These are phyloP conservation scores for Orchestes rusci DNA, from an alignment of 2,888 invertebrate genomes.

Conservation along the genomic window DNA sequence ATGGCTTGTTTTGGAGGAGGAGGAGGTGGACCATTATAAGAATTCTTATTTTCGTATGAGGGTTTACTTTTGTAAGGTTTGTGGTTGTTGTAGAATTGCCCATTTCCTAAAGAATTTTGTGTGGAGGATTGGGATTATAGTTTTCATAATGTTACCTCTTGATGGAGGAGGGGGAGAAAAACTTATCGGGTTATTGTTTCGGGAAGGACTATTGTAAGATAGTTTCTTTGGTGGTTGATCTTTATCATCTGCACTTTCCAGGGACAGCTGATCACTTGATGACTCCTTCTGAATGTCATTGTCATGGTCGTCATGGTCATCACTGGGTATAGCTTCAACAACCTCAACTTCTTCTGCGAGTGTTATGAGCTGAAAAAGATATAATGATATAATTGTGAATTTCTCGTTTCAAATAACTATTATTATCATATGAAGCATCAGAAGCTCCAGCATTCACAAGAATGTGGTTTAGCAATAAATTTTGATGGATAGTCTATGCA, in stretches of 20 bases:
- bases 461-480: no score
- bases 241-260: slow-evolving; percentile 60
- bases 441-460: no score
- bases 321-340: slow-evolving; percentile 53
- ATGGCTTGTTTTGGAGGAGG: slow-evolving; percentile 39
- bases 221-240: slow-evolving; percentile 49
- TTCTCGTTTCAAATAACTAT: not conserved
- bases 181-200: slow-evolving; percentile 31
- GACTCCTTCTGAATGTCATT: slow-evolving; percentile 55
- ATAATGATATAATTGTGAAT: not conserved
- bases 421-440: no score
- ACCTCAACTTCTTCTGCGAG: slow-evolving; percentile 56
- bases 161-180: slow-evolving; percentile 22
- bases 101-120: slow-evolving; percentile 30
- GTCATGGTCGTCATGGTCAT: slow-evolving; percentile 50
- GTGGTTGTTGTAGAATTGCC: slow-evolving; percentile 40
- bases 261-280: slow-evolving; percentile 62
- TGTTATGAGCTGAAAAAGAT: slow-evolving; percentile 34
- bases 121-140: no score
- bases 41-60: slow-evolving; percentile 47
- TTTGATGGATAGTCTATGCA: no score
- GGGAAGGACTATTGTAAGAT: slow-evolving; percentile 43
- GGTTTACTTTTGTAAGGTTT: slow-evolving; percentile 46
- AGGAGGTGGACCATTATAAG: slow-evolving; percentile 69
- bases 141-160: slow-evolving; percentile 22